phyloP scores from a whole-genome alignment of 2,797 vertebrate species.

The Lagodon rhomboides region DNA sequence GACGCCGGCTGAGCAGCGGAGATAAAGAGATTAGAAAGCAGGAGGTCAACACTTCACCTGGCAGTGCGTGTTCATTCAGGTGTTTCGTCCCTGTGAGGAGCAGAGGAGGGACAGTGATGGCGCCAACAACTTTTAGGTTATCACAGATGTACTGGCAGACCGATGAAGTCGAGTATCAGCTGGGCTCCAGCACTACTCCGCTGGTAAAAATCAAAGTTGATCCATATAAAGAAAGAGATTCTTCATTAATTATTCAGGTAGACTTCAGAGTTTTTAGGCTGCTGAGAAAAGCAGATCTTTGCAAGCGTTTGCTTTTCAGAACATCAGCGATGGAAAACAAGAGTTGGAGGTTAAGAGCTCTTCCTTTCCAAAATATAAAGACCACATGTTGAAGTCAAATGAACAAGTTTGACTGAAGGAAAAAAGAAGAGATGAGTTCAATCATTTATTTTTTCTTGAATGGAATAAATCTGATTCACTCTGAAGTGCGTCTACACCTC shows the following conservation, averaged over 20 bases:
- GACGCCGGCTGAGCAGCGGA: constrained; percentile 49
- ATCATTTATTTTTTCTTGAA: constrained; percentile 32
- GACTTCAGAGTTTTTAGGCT: background rate
- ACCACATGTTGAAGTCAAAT: background rate
- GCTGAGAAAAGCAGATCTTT: background rate
- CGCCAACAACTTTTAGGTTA: background rate
- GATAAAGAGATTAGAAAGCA: constrained; percentile 77
- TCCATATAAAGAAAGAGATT: background rate
- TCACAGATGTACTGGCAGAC: background rate
- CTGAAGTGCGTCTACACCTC: background rate
- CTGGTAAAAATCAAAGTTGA: background rate
- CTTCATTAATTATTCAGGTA: background rate
- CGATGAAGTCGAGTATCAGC: background rate
- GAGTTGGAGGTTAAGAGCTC: background rate
- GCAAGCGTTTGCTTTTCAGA: background rate
- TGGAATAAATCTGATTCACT: constrained; percentile 40
- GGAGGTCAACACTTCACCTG: constrained; percentile 40
- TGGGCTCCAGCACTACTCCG: background rate
- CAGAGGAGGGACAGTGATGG: background rate
- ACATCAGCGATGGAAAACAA: background rate
- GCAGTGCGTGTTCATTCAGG: constrained; percentile 55
- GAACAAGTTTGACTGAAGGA: background rate
- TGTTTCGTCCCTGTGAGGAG: constrained; percentile 52
- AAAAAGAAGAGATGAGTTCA: background rate
- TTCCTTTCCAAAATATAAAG: background rate